Evolutionary conservation across 2,888 invertebrate genomes (phyloP).

Genomic region (Orthosia cruda): DNA sequence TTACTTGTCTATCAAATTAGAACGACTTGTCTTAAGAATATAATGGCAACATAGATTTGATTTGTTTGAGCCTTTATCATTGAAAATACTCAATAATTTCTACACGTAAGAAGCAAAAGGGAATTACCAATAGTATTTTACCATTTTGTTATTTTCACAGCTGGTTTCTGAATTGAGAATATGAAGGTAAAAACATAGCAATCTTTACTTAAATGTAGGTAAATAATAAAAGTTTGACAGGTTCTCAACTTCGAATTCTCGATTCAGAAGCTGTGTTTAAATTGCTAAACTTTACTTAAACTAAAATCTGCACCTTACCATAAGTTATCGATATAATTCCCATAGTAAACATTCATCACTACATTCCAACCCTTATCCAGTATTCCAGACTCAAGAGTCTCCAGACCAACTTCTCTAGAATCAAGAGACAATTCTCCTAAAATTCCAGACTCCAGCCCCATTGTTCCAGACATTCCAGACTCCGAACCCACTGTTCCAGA

Average conservation of each 20-base stretch:
- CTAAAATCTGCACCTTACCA: not conserved
- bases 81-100: not conserved
- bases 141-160: no score
- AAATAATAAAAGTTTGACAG: no score
- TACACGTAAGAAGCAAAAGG: not conserved
- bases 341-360: conserved; percentile 52
- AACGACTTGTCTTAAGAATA: not conserved
- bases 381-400: no score
- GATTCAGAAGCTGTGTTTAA: not conserved
- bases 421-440: no score
- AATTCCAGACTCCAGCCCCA: not conserved
- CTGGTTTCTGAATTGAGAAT: no score
- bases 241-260: no score
- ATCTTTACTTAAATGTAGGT: no score
- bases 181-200: no score
- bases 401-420: no score
- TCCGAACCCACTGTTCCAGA: not conserved
- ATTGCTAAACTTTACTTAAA: not conserved
- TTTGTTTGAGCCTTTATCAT: conserved; percentile 13
- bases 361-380: conserved; percentile 24
- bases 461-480: conserved; percentile 5
- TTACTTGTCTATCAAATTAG: not conserved
- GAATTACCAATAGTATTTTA: not conserved
- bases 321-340: conserved; percentile 47
- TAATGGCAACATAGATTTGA: not conserved